Evolutionary conservation across 2,113 vertebrate species (phyloP).

Genomic region (Asarcornis scutulata): DNA sequence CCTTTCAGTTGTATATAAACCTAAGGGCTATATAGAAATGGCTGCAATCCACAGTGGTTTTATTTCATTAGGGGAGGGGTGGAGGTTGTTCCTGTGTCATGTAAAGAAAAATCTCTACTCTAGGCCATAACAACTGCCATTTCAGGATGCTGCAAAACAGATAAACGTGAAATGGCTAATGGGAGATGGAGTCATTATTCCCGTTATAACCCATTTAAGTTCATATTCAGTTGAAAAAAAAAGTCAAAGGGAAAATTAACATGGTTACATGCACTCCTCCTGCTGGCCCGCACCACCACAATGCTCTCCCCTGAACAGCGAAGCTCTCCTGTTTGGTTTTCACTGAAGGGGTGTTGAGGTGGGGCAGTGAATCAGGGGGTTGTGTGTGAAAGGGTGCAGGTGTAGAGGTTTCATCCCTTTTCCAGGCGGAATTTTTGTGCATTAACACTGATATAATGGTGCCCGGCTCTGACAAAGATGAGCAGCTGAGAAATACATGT

Average conservation of each 20-base stretch:
- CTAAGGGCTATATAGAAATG: neutral
- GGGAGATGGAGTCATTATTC: constrained; percentile 24
- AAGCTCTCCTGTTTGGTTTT: constrained; percentile 14
- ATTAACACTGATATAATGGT: constrained; percentile 59
- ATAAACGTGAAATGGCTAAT: constrained; percentile 34
- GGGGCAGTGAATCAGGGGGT: constrained; percentile 6
- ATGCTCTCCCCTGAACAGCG: neutral
- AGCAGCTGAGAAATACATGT: constrained; percentile 66
- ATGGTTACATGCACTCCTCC: neutral
- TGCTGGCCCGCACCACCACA: neutral
- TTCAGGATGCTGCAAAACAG: constrained; percentile 32
- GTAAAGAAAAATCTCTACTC: constrained; percentile 23
- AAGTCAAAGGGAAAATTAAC: constrained; percentile 20
- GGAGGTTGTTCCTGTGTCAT: neutral
- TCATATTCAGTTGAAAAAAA: constrained; percentile 11
- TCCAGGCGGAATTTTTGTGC: constrained; percentile 51
- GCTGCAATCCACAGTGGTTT: neutral
- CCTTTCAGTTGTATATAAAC: neutral
- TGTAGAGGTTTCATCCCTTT: constrained; percentile 24
- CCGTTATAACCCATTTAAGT: constrained; percentile 36
- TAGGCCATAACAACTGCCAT: constrained; percentile 18
- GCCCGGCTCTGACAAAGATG: constrained; percentile 60
- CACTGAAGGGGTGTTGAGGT: neutral
- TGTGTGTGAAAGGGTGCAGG: neutral
- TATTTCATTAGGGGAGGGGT: neutral